Evolutionary conservation across 2,797 vertebrate species (phyloP), one percentile per base, ranked within the genome.

Genomic region (Notolepis coatsorum): DNA sequence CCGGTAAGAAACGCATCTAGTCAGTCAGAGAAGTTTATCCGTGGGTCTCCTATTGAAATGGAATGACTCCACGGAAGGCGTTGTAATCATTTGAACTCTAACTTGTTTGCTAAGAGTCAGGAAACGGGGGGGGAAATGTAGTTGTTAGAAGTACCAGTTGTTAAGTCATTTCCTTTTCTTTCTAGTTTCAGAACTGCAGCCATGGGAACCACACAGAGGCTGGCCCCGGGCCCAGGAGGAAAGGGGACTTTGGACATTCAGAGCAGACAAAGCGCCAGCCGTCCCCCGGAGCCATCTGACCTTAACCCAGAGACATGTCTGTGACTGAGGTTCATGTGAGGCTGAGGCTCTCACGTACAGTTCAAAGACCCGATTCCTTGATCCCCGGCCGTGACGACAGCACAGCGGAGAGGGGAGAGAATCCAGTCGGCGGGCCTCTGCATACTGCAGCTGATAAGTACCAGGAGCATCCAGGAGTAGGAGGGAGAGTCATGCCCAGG

Each of bases 291-390:
- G 89, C 92, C 61, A 69, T 87, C 78, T 83, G 75, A 75, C 68
- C 86, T 70, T 92, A 91, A 78, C 78, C 92, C 51, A n/a, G n/a
- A n/a, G 88, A 93, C 73, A 80, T 91, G 69, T 71, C 91, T 68
- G 89, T 90, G 52, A 76, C n/a, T 80, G 77, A 87, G 87, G 73
- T 93, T 93, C 79, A 85, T 93, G 45, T 94, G 88, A 88, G 73
- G 71, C 65, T 93, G 85, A 86, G 20, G 23, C 9, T 13, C 50
- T 25, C 7, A 10, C 17, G 8, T 28, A 6, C 13, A 15, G 12
- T 38, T 4, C 15, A 2, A 12, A 23, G 37, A 35, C 27, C 9
- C 43, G 13, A 20, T 1, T 6, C 17, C 17, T 7, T 2, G n/a
- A 17, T 4, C n/a, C 6, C 7, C n/a, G 15, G 38, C 5, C 5